phyloP scores from a whole-genome alignment of 2,888 invertebrate species.

The Clepsis dumicolana region DNA sequence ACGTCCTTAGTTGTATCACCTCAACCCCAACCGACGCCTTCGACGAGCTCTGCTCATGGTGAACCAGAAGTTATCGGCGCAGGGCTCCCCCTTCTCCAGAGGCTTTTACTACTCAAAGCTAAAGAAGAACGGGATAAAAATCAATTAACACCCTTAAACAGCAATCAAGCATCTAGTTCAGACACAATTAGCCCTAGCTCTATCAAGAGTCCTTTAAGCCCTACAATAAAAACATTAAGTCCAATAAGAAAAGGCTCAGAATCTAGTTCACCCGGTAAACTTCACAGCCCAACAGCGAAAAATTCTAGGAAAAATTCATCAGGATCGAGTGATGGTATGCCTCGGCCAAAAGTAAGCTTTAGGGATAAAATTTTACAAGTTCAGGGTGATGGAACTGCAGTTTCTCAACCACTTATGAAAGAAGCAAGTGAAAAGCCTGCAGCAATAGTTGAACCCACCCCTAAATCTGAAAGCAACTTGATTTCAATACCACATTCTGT shows the following conservation, averaged over 20 bases:
- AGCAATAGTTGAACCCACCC: slow-evolving; percentile 77
- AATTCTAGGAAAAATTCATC: slow-evolving; percentile 81
- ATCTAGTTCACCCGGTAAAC: slow-evolving; percentile 80
- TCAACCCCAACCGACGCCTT: slow-evolving; percentile 86
- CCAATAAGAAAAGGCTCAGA: slow-evolving; percentile 82
- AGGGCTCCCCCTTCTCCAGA: slow-evolving; percentile 90
- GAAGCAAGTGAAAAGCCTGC: slow-evolving; percentile 76
- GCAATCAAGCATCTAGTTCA: slow-evolving; percentile 82
- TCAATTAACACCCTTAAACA: slow-evolving; percentile 74
- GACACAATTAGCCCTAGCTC: slow-evolving; percentile 83
- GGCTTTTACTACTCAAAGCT: slow-evolving; percentile 91
- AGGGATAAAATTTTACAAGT: slow-evolving; percentile 87
- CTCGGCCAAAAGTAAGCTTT: slow-evolving; percentile 87
- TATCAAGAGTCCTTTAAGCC: slow-evolving; percentile 82
- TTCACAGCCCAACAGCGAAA: slow-evolving; percentile 79
- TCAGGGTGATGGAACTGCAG: slow-evolving; percentile 82
- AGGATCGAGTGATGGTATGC: slow-evolving; percentile 76
- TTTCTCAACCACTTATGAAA: slow-evolving; percentile 77
- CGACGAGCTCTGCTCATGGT: slow-evolving; percentile 85
- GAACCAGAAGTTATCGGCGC: slow-evolving; percentile 89
- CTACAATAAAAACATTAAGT: slow-evolving; percentile 80
- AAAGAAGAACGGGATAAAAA: slow-evolving; percentile 89
- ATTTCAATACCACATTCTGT: slow-evolving; percentile 84
- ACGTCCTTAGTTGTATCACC: slow-evolving; percentile 71
- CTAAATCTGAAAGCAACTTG: slow-evolving; percentile 77